These are phyloP conservation scores for Drosophila paramelanica DNA, from an alignment of 2,888 invertebrate species.

Conservation along the genomic window DNA sequence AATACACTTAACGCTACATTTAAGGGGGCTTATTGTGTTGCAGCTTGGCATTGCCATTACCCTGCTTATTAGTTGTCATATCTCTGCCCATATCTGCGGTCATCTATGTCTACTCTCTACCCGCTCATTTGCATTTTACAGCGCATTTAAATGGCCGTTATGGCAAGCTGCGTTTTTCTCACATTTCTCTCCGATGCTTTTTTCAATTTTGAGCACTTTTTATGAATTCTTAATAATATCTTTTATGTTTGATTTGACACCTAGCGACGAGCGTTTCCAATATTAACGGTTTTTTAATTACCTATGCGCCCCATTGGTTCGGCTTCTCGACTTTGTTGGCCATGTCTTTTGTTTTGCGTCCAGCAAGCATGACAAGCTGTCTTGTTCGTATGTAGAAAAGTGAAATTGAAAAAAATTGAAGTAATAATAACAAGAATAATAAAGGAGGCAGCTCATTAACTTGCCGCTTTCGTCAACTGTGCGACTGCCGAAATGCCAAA, in stretches of 20 bases:
- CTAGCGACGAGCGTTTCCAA: conserved; percentile 70
- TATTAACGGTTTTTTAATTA: conserved; percentile 81
- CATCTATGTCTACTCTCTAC: conserved; percentile 40
- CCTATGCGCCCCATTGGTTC: conserved; percentile 58
- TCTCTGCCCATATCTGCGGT: conserved; percentile 43
- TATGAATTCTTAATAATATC: conserved; percentile 79
- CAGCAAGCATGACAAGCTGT: conserved; percentile 62
- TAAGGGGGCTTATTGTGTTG: conserved; percentile 48
- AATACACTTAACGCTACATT: conserved; percentile 81
- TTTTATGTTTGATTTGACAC: conserved; percentile 82
- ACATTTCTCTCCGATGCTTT: conserved; percentile 56
- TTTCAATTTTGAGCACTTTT: conserved; percentile 63
- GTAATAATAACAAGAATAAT: conserved; percentile 73
- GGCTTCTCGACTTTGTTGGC: conserved; percentile 59
- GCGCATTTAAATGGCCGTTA: conserved; percentile 44
- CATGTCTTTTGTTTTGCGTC: conserved; percentile 64
- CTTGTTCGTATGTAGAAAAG: conserved; percentile 58
- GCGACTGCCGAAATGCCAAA: conserved; percentile 69
- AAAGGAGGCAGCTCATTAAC: conserved; percentile 78
- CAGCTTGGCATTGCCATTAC: conserved; percentile 53
- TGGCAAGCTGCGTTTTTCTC: conserved; percentile 65
- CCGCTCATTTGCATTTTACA: conserved; percentile 73
- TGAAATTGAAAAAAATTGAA: conserved; percentile 75
- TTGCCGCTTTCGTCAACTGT: conserved; percentile 78
- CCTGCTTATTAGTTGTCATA: conserved; percentile 67